These are phyloP conservation scores for Oxyura jamaicensis DNA, from an alignment of 2,113 vertebrate species.

Conservation along the genomic window DNA sequence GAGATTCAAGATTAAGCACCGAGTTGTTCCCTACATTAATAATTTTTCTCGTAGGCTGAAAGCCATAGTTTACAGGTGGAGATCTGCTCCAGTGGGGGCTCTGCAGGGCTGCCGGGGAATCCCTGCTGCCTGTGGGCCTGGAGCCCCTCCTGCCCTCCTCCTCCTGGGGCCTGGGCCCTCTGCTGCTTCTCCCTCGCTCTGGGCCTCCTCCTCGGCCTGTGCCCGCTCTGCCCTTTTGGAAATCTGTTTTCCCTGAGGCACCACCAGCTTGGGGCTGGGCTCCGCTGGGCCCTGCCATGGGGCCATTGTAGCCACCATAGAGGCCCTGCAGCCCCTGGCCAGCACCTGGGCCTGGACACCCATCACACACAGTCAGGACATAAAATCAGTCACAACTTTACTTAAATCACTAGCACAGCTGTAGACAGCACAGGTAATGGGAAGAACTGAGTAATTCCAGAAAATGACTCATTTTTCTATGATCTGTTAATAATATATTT, in stretches of 20 bases:
- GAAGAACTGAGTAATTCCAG: neutral
- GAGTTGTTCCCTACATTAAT: neutral
- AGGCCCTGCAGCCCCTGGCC: too few species aligned
- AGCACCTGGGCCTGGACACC: fast-evolving
- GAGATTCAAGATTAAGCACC: neutral
- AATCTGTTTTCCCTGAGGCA: too few species aligned
- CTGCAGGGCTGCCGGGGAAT: neutral
- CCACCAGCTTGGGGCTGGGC: too few species aligned
- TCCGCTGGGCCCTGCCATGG: too few species aligned
- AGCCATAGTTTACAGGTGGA: neutral
- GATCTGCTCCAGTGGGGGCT: neutral
- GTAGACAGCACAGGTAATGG: neutral
- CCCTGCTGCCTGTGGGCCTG: too few species aligned
- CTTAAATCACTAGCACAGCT: neutral
- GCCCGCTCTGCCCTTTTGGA: too few species aligned
- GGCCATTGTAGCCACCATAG: too few species aligned
- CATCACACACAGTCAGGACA: neutral
- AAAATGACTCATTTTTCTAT: neutral
- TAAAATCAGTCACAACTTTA: neutral
- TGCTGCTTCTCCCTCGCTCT: too few species aligned
- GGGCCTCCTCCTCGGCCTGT: too few species aligned
- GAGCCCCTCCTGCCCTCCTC: too few species aligned
- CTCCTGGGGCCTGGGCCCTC: too few species aligned
- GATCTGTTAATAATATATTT: neutral
- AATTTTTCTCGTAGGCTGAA: neutral